phyloP scores from a whole-genome alignment of 30 jellyfish, hydroid and myxozoan genomes.

The Cassiopea andromeda region DNA sequence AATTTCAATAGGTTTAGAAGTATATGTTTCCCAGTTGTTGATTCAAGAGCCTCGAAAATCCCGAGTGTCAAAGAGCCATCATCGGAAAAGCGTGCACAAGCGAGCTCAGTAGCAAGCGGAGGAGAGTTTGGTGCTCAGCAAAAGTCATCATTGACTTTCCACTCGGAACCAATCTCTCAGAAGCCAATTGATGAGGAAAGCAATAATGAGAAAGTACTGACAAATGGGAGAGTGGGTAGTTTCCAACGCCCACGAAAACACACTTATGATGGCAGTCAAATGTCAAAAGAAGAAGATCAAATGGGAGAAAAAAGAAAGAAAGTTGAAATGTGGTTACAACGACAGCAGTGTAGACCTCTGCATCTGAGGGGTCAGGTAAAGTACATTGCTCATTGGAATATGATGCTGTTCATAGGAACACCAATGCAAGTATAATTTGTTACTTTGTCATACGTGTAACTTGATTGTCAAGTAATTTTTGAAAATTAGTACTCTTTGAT shows the following conservation, averaged over 20 bases:
- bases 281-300: background rate
- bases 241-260: background rate
- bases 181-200: background rate
- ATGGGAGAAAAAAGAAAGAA: slow-evolving; percentile 15
- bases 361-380: slow-evolving; percentile 63
- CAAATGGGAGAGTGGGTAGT: background rate
- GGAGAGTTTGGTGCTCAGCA: background rate
- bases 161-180: slow-evolving; percentile 19
- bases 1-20: background rate
- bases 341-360: slow-evolving; percentile 67
- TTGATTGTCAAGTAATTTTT: no score
- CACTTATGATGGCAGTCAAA: background rate
- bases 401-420: slow-evolving; percentile 68
- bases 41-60: background rate
- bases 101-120: background rate
- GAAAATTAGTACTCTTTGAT: no score
- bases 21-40: slow-evolving; percentile 13
- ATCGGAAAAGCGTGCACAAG: background rate
- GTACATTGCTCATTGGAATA: slow-evolving; percentile 45
- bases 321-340: slow-evolving; percentile 37
- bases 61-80: background rate
- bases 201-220: background rate
- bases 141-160: background rate
- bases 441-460: no score
- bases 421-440: slow-evolving; percentile 16